Conservation (phyloP, 2,797 vertebrate genomes). For the Amblyopsis hoosieri region DNA sequence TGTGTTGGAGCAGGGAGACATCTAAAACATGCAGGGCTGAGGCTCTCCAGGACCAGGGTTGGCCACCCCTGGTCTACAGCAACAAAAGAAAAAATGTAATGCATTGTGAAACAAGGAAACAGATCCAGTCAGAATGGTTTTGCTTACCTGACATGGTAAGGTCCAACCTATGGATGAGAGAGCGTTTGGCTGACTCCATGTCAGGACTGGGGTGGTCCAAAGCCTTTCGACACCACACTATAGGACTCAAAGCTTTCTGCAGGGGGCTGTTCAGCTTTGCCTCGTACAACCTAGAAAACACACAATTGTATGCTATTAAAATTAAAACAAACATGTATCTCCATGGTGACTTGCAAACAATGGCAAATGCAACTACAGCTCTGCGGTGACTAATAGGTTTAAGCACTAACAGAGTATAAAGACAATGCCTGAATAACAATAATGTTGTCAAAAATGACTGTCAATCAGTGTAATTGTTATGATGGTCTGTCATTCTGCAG, state of each 20-base stretch:
- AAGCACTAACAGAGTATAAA: not conserved
- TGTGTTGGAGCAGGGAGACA: too few species aligned
- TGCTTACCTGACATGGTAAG: constrained; percentile 92
- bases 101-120: not conserved
- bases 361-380: not conserved
- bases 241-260: constrained; percentile 89
- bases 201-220: constrained; percentile 96
- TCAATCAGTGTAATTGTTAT: too few species aligned
- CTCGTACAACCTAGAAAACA: constrained; percentile 87
- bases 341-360: not conserved
- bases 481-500: too few species aligned
- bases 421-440: not conserved
- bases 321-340: not conserved
- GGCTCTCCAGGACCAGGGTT: too few species aligned
- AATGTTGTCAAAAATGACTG: too few species aligned
- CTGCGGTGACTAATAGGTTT: not conserved
- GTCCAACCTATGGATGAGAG: constrained; percentile 94
- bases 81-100: not conserved
- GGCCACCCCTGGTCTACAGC: too few species aligned
- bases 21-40: too few species aligned
- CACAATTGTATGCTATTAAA: not conserved
- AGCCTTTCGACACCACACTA: constrained; percentile 96
- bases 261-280: constrained; percentile 91
- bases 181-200: constrained; percentile 96
- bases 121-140: too few species aligned